Conservation (phyloP, 2,797 vertebrate genomes). For the Platalea minor region DNA sequence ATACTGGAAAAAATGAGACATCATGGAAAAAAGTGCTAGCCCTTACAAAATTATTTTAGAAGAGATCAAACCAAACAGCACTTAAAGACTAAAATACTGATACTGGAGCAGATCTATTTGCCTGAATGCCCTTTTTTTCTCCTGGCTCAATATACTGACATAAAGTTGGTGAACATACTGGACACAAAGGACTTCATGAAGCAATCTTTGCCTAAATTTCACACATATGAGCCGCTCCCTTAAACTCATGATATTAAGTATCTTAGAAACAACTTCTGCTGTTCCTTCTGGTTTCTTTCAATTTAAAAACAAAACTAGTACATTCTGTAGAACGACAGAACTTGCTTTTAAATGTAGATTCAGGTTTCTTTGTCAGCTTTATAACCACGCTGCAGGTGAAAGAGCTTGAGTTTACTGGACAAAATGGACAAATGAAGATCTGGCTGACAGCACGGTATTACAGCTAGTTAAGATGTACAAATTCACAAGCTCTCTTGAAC, state of each 20-base stretch:
- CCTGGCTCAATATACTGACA: background rate
- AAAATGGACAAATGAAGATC: background rate
- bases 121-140: background rate
- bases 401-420: background rate
- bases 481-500: background rate
- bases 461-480: accelerated
- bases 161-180: background rate
- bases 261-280: background rate
- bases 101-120: background rate
- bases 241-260: background rate
- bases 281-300: background rate
- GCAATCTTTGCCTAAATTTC: background rate
- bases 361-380: background rate
- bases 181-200: background rate
- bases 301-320: background rate
- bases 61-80: background rate
- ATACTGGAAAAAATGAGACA: background rate
- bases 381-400: background rate
- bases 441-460: background rate
- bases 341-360: background rate
- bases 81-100: background rate
- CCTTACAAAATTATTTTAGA: background rate
- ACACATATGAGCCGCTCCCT: background rate
- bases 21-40: background rate
- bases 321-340: background rate